Percentiles rank a stretch among this genome's conserved stretches.
Conservation (phyloP, 1,140 invertebrate species). For the Phymorhynchus buccinoides region DNA sequence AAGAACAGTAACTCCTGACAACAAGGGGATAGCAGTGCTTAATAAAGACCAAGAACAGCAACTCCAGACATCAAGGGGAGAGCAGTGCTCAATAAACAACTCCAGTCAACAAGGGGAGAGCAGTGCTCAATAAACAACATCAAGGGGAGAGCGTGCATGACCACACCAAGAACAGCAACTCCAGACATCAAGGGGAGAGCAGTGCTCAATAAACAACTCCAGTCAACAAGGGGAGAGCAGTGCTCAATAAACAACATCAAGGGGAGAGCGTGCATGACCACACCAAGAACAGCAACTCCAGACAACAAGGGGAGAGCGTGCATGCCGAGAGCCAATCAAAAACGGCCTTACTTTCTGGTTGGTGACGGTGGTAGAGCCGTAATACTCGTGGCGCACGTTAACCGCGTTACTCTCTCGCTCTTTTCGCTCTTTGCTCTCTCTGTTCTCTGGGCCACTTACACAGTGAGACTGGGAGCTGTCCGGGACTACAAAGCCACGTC, state of each 20-base stretch:
- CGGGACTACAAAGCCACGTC: slow-evolving; percentile 66
- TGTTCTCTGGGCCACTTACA: slow-evolving; percentile 48
- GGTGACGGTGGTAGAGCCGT: slow-evolving; percentile 67
- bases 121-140: too few species aligned
- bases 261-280: neutral
- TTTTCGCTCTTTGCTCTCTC: too few species aligned
- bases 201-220: too few species aligned
- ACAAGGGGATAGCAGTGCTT: too few species aligned
- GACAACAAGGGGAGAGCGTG: too few species aligned
- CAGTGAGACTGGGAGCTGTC: slow-evolving; percentile 51
- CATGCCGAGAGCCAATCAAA: too few species aligned
- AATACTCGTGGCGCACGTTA: slow-evolving; percentile 64
- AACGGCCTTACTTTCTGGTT: slow-evolving; percentile 63
- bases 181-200: neutral
- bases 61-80: too few species aligned
- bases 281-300: neutral
- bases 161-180: too few species aligned
- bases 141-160: neutral
- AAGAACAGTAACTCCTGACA: too few species aligned
- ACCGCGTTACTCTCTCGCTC: slow-evolving; percentile 61
- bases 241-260: neutral
- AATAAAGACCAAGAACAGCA: too few species aligned
- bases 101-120: too few species aligned
- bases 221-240: neutral
- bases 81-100: too few species aligned